Evolutionary conservation across 1,140 invertebrate genomes (phyloP).

Genomic region (Drosophila bocqueti): DNA sequence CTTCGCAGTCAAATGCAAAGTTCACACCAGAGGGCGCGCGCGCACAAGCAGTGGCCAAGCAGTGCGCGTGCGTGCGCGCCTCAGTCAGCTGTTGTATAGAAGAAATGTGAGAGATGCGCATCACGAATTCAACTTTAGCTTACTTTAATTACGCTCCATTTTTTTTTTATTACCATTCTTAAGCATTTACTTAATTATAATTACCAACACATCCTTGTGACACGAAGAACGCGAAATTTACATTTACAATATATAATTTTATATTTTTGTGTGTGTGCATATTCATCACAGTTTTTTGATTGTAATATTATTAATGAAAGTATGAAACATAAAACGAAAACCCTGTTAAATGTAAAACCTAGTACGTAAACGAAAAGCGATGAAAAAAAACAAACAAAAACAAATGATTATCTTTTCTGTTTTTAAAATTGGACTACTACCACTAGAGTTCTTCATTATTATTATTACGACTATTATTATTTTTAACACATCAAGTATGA

Average conservation of each 20-base stretch:
- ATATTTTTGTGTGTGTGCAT: conserved; percentile 80
- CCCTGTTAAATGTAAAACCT: conserved; percentile 46
- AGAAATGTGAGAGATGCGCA: conserved; percentile 41
- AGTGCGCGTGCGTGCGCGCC: conserved; percentile 7
- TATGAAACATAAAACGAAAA: conserved; percentile 18
- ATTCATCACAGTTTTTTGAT: conserved; percentile 61
- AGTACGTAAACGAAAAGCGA: conserved; percentile 25
- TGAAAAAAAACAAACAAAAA: conserved; percentile 2
- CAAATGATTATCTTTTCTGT: conserved; percentile 19
- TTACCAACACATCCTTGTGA: conserved; percentile 41
- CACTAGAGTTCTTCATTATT: conserved; percentile 44
- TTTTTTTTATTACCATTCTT: conserved; percentile 58
- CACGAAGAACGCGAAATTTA: conserved; percentile 31
- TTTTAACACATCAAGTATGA: conserved; percentile 32
- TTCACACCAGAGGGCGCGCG: conserved; percentile 12
- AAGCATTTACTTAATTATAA: conserved; percentile 80
- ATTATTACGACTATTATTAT: conserved; percentile 3
- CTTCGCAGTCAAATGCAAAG: conserved; percentile 28
- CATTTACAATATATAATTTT: conserved; percentile 45
- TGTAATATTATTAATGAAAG: conserved; percentile 62
- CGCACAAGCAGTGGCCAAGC: conserved; percentile 18
- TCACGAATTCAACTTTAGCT: conserved; percentile 28
- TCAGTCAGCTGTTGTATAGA: conserved; percentile 45
- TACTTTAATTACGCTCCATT: conserved; percentile 44
- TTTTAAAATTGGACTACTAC: conserved; percentile 25